Evolutionary conservation across 2,888 invertebrate species (phyloP), one percentile per base, ranked within the genome.

Genomic region (Lumbricus terrestris): DNA sequence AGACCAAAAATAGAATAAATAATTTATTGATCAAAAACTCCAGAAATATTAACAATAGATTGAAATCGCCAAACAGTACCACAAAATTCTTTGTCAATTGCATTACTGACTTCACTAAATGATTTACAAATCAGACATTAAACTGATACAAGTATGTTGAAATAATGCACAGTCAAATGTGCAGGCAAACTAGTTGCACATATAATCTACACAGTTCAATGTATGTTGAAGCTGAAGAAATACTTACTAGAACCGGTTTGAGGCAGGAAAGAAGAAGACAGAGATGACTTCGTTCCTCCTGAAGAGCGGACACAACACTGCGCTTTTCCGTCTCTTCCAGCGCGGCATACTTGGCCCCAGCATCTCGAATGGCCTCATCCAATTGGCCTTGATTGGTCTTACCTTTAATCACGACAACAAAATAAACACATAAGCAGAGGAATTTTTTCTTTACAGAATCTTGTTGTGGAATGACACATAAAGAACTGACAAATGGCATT

Each of bases 241-340:
- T 69, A 85, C 85, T 35, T 35, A 85, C 85, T 37, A 85, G 23
- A 34, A 85, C 85, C 23, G 85, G 85, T 37, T 85, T 85, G 13
- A 85, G 85, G 37, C 85, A 85, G 37, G 85, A 85, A 85, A 37
- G 8, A 35, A 85, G 85, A 85, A 85, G 37, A 85, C 85, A 85
- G 4, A 85, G 85, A 85, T 85, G 85, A 85, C 85, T 85, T 34
- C 85, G 35, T 85, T 85, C 85, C 18, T 85, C 35, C 18, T 35
- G 4, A 18, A 85, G 37, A 35, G 85, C 85, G 0, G 85, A 85
- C 85, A 37, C 37, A 34, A 85, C 85, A 11, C 20, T 35, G 37
- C 85, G 85, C 8, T 23, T 85, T 35, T 85, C 85, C 8, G 37
- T 18, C 35, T 85, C 85, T 11, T 85, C 85, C 35, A 85, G 16